Percentiles rank a stretch among this genome's conserved stretches.
phyloP scores from a whole-genome alignment of 2,797 vertebrate genomes.

The Pelobates cultripes region DNA sequence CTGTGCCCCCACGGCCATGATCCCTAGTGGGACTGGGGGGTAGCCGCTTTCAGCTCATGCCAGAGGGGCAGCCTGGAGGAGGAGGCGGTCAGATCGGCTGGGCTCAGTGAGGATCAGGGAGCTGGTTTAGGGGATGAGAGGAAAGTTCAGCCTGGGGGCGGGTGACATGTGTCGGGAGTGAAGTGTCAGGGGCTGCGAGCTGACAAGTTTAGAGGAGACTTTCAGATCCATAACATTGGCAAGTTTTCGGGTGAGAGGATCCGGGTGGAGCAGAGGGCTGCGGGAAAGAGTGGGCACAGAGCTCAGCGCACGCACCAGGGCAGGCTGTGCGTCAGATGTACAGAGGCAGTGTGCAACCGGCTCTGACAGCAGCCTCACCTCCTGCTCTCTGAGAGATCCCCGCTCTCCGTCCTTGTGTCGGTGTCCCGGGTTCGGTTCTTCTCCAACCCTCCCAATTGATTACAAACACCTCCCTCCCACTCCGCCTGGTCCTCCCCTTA shows the following conservation, averaged over 20 bases:
- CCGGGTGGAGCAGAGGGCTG: background rate
- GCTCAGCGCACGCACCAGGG: background rate
- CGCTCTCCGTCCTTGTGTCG: background rate
- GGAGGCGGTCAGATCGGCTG: background rate
- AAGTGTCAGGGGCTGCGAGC: background rate
- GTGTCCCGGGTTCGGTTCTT: conserved; percentile 6
- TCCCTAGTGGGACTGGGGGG: background rate
- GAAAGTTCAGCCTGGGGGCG: background rate
- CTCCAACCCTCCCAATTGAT: conserved; percentile 10
- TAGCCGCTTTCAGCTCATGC: conserved; percentile 32
- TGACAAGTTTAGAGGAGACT: background rate
- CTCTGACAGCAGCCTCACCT: background rate
- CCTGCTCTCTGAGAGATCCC: no score
- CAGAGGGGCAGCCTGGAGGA: conserved; percentile 13
- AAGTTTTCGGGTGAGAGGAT: conserved; percentile 13
- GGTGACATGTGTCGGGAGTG: no score
- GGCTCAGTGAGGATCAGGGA: background rate
- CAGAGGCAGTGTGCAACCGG: background rate
- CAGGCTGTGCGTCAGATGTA: background rate
- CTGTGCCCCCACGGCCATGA: conserved; percentile 63
- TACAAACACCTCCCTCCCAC: conserved; percentile 26
- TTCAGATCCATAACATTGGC: conserved; percentile 14
- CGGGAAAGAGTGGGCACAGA: background rate
- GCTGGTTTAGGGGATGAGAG: background rate
- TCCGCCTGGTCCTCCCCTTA: conserved; percentile 4